Conservation (phyloP, 37 sponge, comb jelly and placozoan genomes). For the Aplysina aerophoba region DNA sequence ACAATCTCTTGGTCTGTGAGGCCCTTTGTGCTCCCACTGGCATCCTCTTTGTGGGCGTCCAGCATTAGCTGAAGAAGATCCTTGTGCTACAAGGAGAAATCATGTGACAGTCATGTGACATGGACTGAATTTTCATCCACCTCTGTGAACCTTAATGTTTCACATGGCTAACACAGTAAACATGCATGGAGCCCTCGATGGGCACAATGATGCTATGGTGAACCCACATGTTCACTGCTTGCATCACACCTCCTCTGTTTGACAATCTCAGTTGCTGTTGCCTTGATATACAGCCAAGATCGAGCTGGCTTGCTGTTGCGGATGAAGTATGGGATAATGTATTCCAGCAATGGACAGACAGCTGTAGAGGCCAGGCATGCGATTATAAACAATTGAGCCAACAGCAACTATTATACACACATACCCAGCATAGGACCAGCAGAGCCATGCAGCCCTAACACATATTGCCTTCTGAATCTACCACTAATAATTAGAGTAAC, state of each 20-base stretch:
- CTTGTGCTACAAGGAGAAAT: slow-evolving; percentile 34
- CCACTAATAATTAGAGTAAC: too few relatives aligned
- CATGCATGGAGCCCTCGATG: too few relatives aligned
- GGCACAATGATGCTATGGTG: too few relatives aligned
- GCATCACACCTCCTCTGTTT: neutral
- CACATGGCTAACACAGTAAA: too few relatives aligned
- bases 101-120: neutral
- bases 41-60: slow-evolving; percentile 53
- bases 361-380: neutral
- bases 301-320: neutral
- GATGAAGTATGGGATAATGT: neutral
- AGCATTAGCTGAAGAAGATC: slow-evolving; percentile 75
- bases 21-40: neutral
- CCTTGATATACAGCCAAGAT: neutral
- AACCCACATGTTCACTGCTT: neutral
- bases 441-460: too few relatives aligned
- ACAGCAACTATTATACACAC: too few relatives aligned
- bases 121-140: too few relatives aligned
- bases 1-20: slow-evolving; percentile 64
- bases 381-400: neutral
- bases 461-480: too few relatives aligned
- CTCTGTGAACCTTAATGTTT: too few relatives aligned
- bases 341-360: neutral
- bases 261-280: slow-evolving; percentile 1
- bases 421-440: too few relatives aligned